Base-by-base conservation (phyloP, 2,888 invertebrate genomes). In the Ypsolopha scabrella region DNA sequence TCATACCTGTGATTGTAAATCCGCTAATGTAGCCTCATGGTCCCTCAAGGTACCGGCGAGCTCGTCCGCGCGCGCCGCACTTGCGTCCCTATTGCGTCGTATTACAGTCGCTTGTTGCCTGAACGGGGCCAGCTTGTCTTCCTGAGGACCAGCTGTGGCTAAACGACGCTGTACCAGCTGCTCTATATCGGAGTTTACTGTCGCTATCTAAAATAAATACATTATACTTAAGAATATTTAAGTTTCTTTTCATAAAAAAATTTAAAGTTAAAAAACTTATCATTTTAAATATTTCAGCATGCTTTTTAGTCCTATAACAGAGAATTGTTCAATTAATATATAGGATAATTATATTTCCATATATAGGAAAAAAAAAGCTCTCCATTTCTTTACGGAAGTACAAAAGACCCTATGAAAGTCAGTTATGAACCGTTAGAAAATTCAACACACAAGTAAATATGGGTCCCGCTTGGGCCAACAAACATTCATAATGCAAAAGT, bases 71-170 rank as follows among this genome's bases (percentile, higher is more conserved):
- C 89, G 87, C 56, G 91, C 90, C 0, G 93, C 92, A 39, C 92
- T 90, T 11, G 89, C 87, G 56, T 93, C 92, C 69, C 96, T 96
- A 69, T 94, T 94, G 53, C 94, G 90, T 9, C 91, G 88, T 47
- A 95, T 93, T 33, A 93, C 92, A 0, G 91, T 88, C 0, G 94
- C 94, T 78, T 96, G 96, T 67, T 96, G 95, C 37, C 95, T 88
- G 68, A 95, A 96, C 44, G 95, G 92, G 1, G 92, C 91, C 56
- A 95, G 80, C 69, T 94, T 94, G 70, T 95, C 94, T 54, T 88
- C 88, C 52, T 87, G 85, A 62, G 90, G 90, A 53, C 91, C 90
- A 0, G 89, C 86, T 37, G 87, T 87, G 8, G 89, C 88, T 68
- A 94, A 87, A 58, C 91, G 89, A 51, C 90, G 90, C 70, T 94